Evolutionary conservation across 2,113 vertebrate genomes (phyloP), one percentile per base, ranked within the genome.

Genomic region (Microtus oregoni): DNA sequence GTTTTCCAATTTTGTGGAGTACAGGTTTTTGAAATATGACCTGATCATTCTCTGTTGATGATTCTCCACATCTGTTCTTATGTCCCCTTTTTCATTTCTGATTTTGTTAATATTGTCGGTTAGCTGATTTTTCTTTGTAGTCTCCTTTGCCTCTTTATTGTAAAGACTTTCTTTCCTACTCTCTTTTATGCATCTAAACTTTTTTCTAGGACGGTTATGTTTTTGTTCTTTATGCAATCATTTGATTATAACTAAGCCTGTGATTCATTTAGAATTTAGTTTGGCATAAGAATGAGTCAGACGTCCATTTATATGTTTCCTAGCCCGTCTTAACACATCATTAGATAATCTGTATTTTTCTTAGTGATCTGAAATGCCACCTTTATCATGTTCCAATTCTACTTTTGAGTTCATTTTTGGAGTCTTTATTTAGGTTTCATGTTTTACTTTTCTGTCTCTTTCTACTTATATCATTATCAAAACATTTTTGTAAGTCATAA

Each of bases 251-350:
- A 76, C 15, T 86, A 79, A 79, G 44, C 72, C 11, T 55, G 52
- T 52, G 81, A 65, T 87, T 86, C 30, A 93, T 55, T 52, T 86
- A 81, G 52, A 93, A 87, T 65, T 90, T 65, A 93, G 77, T 90
- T 77, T 72, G 73, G 41, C 7, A 30, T 82, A 88, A 81, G 44
- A 88, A 79, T 55, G 52, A 79, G 13, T 72, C 87, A 68, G 20
- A 30, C n/a, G 75, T 55, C 41, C 79, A 30, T 50, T 38, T 61
- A 41, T 83, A 35, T 52, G 20, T 70, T 86, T 95, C 91, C 82
- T 86, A 75, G 75, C 30, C 58, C 87, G 47, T 47, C 9, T 20
- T 38, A 87, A 92, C 58, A 52, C 26, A 63, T 77, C 38, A 63
- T 50, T 44, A 11, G 68, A 58, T 82, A 82, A 58, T 73, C 14